Evolutionary conservation across 2,888 invertebrate species (phyloP), one percentile per base, ranked within the genome.

Genomic region (Pollenia labialis): DNA sequence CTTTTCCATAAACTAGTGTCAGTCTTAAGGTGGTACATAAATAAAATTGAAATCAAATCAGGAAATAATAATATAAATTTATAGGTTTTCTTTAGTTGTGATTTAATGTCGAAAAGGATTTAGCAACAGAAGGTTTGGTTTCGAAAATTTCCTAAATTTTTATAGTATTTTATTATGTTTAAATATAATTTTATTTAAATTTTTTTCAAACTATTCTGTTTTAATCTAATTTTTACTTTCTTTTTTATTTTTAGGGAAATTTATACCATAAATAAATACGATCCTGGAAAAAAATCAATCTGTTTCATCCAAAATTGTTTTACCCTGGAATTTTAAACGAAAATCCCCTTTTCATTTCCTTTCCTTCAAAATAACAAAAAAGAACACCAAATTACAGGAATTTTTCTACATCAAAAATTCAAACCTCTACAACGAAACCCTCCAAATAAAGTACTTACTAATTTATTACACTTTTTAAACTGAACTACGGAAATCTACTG

Each of bases 191-290:
- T 32, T 32, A 32, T 32, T 32, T 32, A 32, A 32, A 0, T 10
- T 23, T 18, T 10, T 11, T 56, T 1, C 0, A 0, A 46, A 64
- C 11, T 23, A 46, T 2, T 14, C 1, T n/a, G 11, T 60, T 44
- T 9, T 71, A 44, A 52, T 80, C 32, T 32, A 54, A 2, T 7
- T 8, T 42, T 46, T 16, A 40, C 11, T 79, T 76, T 85, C 9
- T 62, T 56, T 64, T 76, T 64, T 85, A 16, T 81, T 88, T 88
- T 11, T 87, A 89, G 88, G 89, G 89, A 89, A 85, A 83, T 86
- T 75, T 83, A 74, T 83, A 52, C 46, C 75, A 12, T 60, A 85
- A 83, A 76, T 76, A 81, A 79, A 68, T 85, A 75, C 87, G 76
- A 72, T 85, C 85, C 86, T 68, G 32, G 66, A 46, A 69, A 84